Base-by-base conservation (phyloP, 2,797 vertebrate genomes). In the Pseudomugil gertrudae region DNA sequence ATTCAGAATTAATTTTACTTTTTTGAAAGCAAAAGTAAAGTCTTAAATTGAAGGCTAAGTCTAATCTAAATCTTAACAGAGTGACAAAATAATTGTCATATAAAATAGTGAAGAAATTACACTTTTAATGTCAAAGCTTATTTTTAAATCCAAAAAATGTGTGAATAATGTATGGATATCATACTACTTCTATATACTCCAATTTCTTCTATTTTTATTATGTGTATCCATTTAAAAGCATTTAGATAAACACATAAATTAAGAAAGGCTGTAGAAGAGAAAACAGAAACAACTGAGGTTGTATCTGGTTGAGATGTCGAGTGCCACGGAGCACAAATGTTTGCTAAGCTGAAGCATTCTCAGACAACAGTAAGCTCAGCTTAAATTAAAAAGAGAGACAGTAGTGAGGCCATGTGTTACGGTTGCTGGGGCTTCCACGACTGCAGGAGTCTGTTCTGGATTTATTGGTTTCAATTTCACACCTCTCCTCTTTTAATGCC, bases 381-480 rank as follows among this genome's bases (percentile, higher is more conserved):
- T 79, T 72, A 78, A 78, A 86, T 84, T 84, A 80, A 81, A 81
- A 74, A 64, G 69, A 33, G 38, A 88, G 5, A 77, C 77, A 81
- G 61, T 13, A 33, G 69, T 57, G 73, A 78, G 73, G 74, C 81
- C 58, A 38, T 27, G 57, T 78, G 75, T 78, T 73, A 51, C 43
- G 14, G 74, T 84, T 48, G n/a, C 78, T 51, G 84, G 29, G 84
- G 81, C 79, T 85, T 76, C 82, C 81, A 69, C 78, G 65, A 80
- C 90, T 85, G 66, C 62, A 80, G 84, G 89, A 86, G 87, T 78
- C 87, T 90, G 78, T 84, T 89, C 80, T 79, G 87, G 84, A 92
- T 89, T 92, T 88, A 90, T 83, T 82, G 84, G 84, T 89, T 89
- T 91, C 85, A 90, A 90, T 91, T 92, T 92, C 86, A 91, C 89